Evolutionary conservation across 1,140 invertebrate genomes (phyloP), one percentile per base, ranked within the genome.

Genomic region (Lordiphosa collinella): DNA sequence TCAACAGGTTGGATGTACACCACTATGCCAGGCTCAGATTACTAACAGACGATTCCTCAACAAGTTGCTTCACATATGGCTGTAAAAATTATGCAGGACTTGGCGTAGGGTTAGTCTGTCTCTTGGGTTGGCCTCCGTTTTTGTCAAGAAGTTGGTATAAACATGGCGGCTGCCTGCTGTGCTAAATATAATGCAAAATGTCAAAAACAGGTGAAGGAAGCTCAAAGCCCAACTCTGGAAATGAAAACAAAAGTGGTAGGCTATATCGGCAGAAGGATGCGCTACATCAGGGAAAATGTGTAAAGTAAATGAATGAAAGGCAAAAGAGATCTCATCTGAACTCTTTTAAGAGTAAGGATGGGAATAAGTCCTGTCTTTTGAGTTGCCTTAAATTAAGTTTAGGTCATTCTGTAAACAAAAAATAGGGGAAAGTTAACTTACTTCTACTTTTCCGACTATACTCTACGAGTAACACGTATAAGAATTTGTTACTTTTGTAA

Each of bases 151-250:
- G 44, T 29, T 35, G 48, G 38, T 44, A 52, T 50, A 82, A 86
- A 86, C 41, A 86, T 86, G 82, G 75, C 82, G 31, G 68, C 41
- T 46, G 41, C 82, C 68, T 67, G 82, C 76, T 86, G 82, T 41
- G 72, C 58, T 41, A 64, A 74, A 48, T 62, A 68, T 76, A 85
- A 73, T 84, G 72, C 58, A 82, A 78, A 62, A 40, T 70, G 82
- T 86, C 82, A 86, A 56, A 78, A 78, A 65, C 82, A 86, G 82
- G 69, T 74, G 72, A 80, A 56, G 46, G 31, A 43, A 57, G 48
- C 48, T 53, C 63, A 67, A 67, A 58, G 63, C 14, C 35, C 36
- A 32, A 36, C 4, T n/a, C 22, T 7, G 8, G 16, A 44, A 13
- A 50, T 34, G 34, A 12, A 38, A 35, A 9, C n/a, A 2, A 3